Evolutionary conservation across 2,113 vertebrate species (phyloP), one percentile per base, ranked within the genome.

Genomic region (Eptatretus burgeri): DNA sequence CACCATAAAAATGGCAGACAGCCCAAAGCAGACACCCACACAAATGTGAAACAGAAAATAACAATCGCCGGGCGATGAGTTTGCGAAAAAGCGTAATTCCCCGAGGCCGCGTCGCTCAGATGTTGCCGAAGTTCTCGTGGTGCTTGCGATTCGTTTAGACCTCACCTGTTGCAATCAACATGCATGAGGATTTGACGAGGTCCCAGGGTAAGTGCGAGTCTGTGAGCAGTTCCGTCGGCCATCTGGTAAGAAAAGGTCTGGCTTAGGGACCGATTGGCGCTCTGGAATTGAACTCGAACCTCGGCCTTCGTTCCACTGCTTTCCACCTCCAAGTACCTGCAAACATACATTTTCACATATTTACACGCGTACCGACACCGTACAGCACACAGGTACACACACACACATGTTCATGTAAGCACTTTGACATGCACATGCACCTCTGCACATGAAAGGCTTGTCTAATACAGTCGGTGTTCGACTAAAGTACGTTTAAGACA

Each of bases 291-390:
- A 64, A 84, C 89, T 52, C 86, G 77, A 63, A 94, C 78, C 74
- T 93, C 85, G 67, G 89, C 86, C 64, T 82, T 74, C 66, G 85
- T 74, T 10, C 87, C 84, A 1, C 83, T 91, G 81, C 84, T 93
- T 73, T 93, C 87, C 78, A 94, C 71, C 71, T 94, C 86, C 73
- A 94, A 93, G 72, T 85, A 91, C 72, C 87, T 94, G 62, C 13
- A 16, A 41, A 41, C 3, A 41, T 41, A 41, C 27, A 41, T 41
- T 41, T 7, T 3, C 27, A 41, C 27, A 41, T 41, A 41, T 3
- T 41, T 41, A 41, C 27, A 7, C 27, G 27, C 27, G 27, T 41
- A 41, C 27, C 7, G 27, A 41, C 27, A 41, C 27, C 27, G 27
- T 7, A 41, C 27, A 41, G 27, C 27, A 41, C 27, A 41, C 27